Conservation (phyloP, 2,113 vertebrate species). For the Damaliscus lunatus region DNA sequence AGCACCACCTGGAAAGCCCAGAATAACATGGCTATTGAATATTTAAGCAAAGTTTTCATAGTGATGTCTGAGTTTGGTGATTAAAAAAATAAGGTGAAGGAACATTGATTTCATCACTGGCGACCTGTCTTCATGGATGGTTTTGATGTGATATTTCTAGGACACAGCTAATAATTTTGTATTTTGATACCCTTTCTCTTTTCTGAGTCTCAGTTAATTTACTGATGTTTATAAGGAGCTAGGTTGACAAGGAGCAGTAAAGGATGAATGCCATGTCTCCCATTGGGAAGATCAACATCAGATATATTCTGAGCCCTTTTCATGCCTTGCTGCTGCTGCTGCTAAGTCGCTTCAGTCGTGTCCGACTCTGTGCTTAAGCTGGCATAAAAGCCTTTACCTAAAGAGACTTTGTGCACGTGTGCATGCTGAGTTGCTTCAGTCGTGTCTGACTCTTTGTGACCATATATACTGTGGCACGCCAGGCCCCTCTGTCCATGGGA, state of each 20-base stretch:
- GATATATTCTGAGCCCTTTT: background rate
- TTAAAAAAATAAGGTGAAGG: background rate
- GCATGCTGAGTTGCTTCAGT: rapidly evolving
- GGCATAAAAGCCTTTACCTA: background rate
- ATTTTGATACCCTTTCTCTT: background rate
- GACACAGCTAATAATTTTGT: background rate
- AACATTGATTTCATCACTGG: background rate
- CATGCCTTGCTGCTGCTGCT: background rate
- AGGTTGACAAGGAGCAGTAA: background rate
- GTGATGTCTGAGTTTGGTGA: background rate
- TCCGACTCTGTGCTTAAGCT: background rate
- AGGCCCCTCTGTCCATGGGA: background rate
- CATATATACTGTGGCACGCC: rapidly evolving
- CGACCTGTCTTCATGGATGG: background rate
- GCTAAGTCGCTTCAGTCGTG: no score
- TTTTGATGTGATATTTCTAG: background rate
- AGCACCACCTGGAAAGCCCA: background rate
- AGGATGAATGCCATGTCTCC: background rate
- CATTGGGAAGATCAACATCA: background rate
- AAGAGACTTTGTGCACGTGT: background rate
- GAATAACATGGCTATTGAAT: background rate
- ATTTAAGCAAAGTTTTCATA: background rate
- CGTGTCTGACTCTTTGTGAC: background rate
- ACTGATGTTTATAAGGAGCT: background rate
- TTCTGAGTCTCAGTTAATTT: background rate